phyloP scores from a whole-genome alignment of 2,888 invertebrate genomes.

The Emesis russula region DNA sequence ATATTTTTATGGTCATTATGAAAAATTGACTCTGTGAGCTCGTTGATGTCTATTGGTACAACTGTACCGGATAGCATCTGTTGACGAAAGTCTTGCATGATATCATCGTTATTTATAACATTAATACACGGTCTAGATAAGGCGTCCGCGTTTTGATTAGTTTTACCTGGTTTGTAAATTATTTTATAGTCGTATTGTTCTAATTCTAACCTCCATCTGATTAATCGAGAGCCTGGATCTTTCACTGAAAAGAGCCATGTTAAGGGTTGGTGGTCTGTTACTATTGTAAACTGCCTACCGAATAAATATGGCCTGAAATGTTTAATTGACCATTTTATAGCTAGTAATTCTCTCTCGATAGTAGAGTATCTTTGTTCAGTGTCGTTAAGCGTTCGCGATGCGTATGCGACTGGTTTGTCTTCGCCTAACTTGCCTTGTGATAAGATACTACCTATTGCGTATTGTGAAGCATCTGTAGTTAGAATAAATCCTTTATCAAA shows the following conservation, averaged over 20 bases:
- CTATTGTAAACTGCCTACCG: constrained; percentile 68
- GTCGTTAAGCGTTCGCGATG: constrained; percentile 10
- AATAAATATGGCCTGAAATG: constrained; percentile 77
- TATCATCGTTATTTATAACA: constrained; percentile 1
- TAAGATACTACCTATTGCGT: constrained; percentile 1
- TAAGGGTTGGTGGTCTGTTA: constrained; percentile 71
- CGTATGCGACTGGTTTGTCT: constrained; percentile 19
- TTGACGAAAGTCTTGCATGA: background rate
- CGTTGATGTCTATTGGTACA: constrained; percentile 18
- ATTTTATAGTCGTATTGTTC: constrained; percentile 82
- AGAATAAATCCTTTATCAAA: too few relatives aligned
- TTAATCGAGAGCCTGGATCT: constrained; percentile 70
- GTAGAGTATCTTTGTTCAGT: constrained; percentile 13
- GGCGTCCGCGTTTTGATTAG: constrained; percentile 57
- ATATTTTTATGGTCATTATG: constrained; percentile 22
- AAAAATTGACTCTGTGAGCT: background rate
- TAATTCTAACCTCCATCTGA: constrained; percentile 73
- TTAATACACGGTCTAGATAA: constrained; percentile 37
- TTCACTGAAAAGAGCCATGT: constrained; percentile 75
- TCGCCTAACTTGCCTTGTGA: constrained; percentile 29
- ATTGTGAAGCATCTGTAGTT: background rate
- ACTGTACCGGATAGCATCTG: background rate
- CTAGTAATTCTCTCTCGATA: constrained; percentile 75
- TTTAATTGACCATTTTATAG: constrained; percentile 73
- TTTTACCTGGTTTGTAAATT: constrained; percentile 84